These are phyloP conservation scores for Bombus superbus DNA, from an alignment of 1,140 invertebrate genomes.

Conservation along the genomic window DNA sequence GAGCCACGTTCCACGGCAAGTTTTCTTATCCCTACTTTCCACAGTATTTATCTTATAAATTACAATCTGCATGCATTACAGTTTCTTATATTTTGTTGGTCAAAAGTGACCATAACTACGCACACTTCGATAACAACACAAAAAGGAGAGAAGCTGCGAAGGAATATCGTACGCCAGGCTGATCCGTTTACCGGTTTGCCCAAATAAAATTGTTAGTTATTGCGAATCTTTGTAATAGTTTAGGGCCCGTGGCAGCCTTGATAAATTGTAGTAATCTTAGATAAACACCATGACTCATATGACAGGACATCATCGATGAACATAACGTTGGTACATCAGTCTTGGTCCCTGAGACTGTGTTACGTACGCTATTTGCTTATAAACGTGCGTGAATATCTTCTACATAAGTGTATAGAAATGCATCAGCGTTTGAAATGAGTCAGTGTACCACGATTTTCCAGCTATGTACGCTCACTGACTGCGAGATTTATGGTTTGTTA, in stretches of 20 bases:
- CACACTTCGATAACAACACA: not conserved
- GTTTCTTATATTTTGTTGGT: constrained; percentile 18
- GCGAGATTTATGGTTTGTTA: constrained; percentile 66
- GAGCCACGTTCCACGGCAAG: not conserved
- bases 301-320: constrained; percentile 42
- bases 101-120: not conserved
- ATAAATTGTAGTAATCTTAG: constrained; percentile 61
- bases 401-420: not conserved
- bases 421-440: constrained; percentile 9
- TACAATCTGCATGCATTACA: constrained; percentile 12
- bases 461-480: constrained; percentile 32
- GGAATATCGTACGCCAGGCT: not conserved
- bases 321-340: constrained; percentile 1
- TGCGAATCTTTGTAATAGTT: constrained; percentile 23
- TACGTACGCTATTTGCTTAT: constrained; percentile 16
- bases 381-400: not conserved
- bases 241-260: constrained; percentile 19
- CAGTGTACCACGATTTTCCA: constrained; percentile 44
- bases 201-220: constrained; percentile 29
- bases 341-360: not conserved
- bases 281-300: constrained; percentile 58
- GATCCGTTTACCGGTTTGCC: not conserved
- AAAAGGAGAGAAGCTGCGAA: not conserved
- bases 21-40: constrained; percentile 31
- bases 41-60: constrained; percentile 58